Base-by-base conservation (phyloP, 2,888 invertebrate genomes). In the Chrysolina oricalcia region DNA sequence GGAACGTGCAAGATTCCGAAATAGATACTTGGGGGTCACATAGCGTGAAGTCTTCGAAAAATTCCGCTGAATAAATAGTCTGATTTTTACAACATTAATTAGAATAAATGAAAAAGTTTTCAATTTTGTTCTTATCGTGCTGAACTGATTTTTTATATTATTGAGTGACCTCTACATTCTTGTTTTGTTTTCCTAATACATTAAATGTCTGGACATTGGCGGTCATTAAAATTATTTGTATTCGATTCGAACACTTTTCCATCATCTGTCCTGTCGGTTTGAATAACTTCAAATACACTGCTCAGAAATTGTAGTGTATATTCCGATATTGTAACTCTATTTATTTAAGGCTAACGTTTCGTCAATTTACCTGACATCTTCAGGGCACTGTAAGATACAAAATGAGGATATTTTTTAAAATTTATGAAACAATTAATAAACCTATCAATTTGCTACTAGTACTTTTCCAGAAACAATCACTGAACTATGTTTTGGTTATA, bases 1-100 rank as follows among this genome's bases (percentile, higher is more conserved):
- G 59, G 27, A 59, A 59, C 27, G 27, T 59, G 59, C 59, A 59
- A 6, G 23, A 59, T 23, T 59, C 27, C 27, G 59, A 35, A 59
- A 59, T 59, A 59, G 59, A 59, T 59, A 15, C 59, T 13, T 59
- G 35, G 10, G 27, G 27, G 27, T 27, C 27, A 59, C 23, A 15
- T 9, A 59, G 27, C 23, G 59, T 59, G 23, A 35, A 59, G 15
- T 35, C 53, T 53, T 53, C 53, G 21, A 21, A 2, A 21, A 53
- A 53, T 53, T 53, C 53, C 35, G 21, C 19, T 53, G 3, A 21
- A 53, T 11, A 13, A 17, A 53, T 21, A 53, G 19, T 21, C 19
- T 11, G 13, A 21, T 59, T 59, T 59, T 59, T 35, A 23, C 59
- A 8, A 19, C 10, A 21, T 9, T 53, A 53, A 17, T 53, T 53